Conservation (phyloP, 2,113 vertebrate genomes). For the Plecotus auritus region DNA sequence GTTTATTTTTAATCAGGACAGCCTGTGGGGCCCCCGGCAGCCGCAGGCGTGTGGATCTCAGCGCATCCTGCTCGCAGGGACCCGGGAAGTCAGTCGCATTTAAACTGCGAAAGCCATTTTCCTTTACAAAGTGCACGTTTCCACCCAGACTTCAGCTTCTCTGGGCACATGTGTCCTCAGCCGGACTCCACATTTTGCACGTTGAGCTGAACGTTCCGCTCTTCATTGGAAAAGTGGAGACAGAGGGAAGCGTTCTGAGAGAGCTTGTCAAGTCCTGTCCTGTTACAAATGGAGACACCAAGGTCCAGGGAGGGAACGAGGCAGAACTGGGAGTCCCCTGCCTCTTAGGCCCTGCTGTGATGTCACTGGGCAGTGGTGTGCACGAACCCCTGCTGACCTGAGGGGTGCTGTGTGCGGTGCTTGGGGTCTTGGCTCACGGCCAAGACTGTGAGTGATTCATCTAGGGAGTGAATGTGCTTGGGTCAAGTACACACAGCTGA, state of each 20-base stretch:
- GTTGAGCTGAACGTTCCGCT: background rate
- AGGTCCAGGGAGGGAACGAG: background rate
- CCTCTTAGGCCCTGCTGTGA: fast-evolving
- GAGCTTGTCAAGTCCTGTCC: background rate
- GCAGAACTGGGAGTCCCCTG: background rate
- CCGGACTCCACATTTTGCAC: fast-evolving
- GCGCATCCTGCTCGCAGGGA: background rate
- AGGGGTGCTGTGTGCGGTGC: fast-evolving
- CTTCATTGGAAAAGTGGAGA: background rate
- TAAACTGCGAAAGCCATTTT: background rate
- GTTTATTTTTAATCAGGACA: background rate
- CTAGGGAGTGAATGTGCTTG: background rate
- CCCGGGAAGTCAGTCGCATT: background rate
- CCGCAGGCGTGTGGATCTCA: background rate
- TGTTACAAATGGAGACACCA: background rate
- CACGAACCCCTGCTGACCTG: background rate
- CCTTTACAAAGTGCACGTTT: background rate
- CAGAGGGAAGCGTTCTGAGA: background rate
- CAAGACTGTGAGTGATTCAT: background rate
- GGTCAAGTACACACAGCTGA: background rate
- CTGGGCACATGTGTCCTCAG: too few relatives aligned
- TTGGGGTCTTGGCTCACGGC: fast-evolving
- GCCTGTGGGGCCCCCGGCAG: background rate
- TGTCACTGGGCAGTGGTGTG: background rate
- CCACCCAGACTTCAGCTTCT: background rate